A percentile compares a stretch with the other conserved stretches of the same genome.
phyloP scores from a whole-genome alignment of 1,140 invertebrate genomes.

The Heliothis subflexa region DNA sequence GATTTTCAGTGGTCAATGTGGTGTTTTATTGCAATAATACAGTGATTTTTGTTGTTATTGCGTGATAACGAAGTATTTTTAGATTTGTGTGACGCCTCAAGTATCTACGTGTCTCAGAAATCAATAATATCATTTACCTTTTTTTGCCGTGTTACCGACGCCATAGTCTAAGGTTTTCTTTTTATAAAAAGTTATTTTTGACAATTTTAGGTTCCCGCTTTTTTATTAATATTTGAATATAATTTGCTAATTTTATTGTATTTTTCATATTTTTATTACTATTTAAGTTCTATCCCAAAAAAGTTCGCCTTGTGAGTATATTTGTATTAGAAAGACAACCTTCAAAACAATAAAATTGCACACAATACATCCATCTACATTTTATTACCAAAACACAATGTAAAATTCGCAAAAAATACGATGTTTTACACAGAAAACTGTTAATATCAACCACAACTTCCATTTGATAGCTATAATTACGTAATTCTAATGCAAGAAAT shows the following conservation, averaged over 20 bases:
- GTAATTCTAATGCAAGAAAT: background rate
- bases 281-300: background rate
- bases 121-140: constrained; percentile 44
- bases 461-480: background rate
- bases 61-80: background rate
- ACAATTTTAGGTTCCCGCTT: constrained; percentile 56
- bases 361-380: too few relatives aligned
- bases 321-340: background rate
- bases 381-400: too few relatives aligned
- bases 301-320: background rate
- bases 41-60: background rate
- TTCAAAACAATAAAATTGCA: background rate
- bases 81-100: background rate
- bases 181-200: constrained; percentile 61
- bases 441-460: too few relatives aligned
- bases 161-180: constrained; percentile 50
- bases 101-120: background rate
- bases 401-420: too few relatives aligned
- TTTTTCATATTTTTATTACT: background rate
- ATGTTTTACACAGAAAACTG: too few relatives aligned
- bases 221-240: constrained; percentile 53
- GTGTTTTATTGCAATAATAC: background rate
- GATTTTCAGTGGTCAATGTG: constrained; percentile 50
- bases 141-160: constrained; percentile 35
- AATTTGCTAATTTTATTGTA: background rate